Base-by-base conservation (phyloP, 2,888 invertebrate genomes). In the Ypsolopha sequella region DNA sequence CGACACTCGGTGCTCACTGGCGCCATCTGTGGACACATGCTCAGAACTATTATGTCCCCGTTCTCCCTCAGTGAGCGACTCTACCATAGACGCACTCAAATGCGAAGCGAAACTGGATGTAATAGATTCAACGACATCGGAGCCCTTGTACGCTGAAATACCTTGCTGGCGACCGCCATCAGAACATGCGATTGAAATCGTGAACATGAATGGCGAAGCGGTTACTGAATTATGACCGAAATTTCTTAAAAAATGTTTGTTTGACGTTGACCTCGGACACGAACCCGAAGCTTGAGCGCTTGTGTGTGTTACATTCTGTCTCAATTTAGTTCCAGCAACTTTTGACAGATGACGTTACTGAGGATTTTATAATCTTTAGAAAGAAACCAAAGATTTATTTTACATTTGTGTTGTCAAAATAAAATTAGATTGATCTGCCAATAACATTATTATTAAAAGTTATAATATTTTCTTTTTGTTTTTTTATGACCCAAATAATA, bases 71-170 rank as follows among this genome's bases (percentile, higher is more conserved):
- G 66, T 80, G 1, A 73, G 78, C 0, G 85, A 87, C 44, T 78
- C 77, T 1, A 68, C 81, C 0, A 84, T 87, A 52, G 84, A 85
- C 59, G 73, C 85, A 1, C 53, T 86, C 53, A 86, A 85, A 62
- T 76, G 84, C 50, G 87, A 87, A 71, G 82, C 80, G 0, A 75
- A 75, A 60, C 59, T 79, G 9, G 84, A 86, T 56, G 67, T 76
- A 24, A 71, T 85, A 53, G 82, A 85, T 56, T 68, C 64, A 34
- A 73, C 77, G 1, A 81, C 76, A 36, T 72, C 78, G 2, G 91
- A 91, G 64, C 91, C 91, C 48, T 71, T 92, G 33, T 92, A 92
- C 62, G 92, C 91, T 54, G 91, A 92, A 75, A 92, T 92, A 54
- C 91, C 91, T 46, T 81, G 78, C 56, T 87, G 82, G 84, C 65